Evolutionary conservation across 2,113 vertebrate species (phyloP).

Genomic region (Pygoscelis adeliae): DNA sequence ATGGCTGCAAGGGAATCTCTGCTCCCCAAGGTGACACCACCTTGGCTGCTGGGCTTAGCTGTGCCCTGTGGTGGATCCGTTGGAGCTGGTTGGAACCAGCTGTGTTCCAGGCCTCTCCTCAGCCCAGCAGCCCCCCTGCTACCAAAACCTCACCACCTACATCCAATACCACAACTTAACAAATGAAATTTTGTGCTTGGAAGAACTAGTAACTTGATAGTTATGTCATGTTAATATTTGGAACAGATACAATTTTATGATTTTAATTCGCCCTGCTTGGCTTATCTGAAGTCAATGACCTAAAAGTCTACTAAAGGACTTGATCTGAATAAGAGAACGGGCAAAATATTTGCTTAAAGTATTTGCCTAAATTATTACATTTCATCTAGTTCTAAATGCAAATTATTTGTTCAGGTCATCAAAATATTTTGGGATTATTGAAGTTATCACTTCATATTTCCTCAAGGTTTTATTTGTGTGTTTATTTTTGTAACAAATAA

Average conservation of each 20-base stretch:
- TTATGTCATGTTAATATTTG: neutral
- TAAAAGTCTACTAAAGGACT: neutral
- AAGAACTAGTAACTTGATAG: neutral
- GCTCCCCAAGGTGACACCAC: rapidly evolving
- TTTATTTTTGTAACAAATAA: neutral
- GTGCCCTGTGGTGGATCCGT: rapidly evolving
- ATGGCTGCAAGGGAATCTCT: neutral
- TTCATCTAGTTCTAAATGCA: neutral
- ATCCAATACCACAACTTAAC: neutral
- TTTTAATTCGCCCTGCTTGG: neutral
- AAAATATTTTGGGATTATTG: neutral
- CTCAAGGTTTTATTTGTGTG: neutral
- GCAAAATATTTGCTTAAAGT: neutral
- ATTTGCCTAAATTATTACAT: neutral
- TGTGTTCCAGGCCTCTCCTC: no score
- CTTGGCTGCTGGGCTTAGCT: no score
- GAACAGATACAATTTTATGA: neutral
- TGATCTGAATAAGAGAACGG: neutral
- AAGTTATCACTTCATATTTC: neutral
- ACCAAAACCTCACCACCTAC: neutral
- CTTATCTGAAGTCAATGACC: neutral
- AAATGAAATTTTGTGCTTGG: neutral
- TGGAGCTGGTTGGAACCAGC: neutral
- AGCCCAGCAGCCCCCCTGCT: neutral
- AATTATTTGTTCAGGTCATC: neutral